Conservation (phyloP, 2,797 vertebrate species). For the Cheirogaleus major region DNA sequence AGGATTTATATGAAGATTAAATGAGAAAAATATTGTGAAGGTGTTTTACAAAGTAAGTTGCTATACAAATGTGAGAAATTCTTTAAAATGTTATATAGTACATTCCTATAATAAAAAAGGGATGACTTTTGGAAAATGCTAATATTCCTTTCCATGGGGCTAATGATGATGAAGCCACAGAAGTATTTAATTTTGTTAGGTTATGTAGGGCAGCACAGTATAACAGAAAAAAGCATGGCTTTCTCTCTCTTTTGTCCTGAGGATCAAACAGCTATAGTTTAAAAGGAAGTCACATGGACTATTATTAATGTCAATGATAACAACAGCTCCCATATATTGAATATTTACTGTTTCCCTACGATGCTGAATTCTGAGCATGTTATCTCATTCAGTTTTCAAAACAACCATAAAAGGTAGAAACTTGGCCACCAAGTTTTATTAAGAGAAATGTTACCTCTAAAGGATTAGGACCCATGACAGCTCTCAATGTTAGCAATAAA, state of each 20-base stretch:
- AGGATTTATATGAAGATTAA: constrained; percentile 21
- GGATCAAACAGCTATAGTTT: not conserved
- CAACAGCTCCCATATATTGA: not conserved
- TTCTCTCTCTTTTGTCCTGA: not conserved
- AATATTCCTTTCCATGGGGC: not conserved
- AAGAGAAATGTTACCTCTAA: constrained; percentile 26
- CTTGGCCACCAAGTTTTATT: constrained; percentile 35
- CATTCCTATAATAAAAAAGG: constrained; percentile 30
- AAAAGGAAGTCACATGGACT: not conserved
- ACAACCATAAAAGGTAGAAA: constrained; percentile 32
- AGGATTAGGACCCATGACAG: constrained; percentile 21
- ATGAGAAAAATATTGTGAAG: constrained; percentile 33
- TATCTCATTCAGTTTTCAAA: constrained; percentile 45
- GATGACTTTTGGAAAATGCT: constrained; percentile 37
- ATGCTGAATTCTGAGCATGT: not conserved
- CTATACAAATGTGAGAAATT: constrained; percentile 1
- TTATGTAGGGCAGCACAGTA: not conserved
- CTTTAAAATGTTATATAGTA: constrained; percentile 33
- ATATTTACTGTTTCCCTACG: constrained; percentile 39
- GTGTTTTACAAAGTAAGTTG: constrained; percentile 40
- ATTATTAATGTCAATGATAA: not conserved
- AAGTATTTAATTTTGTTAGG: not conserved
- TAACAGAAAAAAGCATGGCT: not conserved
- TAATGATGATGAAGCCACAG: constrained; percentile 31
- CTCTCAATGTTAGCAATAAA: constrained; percentile 53